Conservation (phyloP, 2,113 vertebrate genomes). For the Azemiops feae region DNA sequence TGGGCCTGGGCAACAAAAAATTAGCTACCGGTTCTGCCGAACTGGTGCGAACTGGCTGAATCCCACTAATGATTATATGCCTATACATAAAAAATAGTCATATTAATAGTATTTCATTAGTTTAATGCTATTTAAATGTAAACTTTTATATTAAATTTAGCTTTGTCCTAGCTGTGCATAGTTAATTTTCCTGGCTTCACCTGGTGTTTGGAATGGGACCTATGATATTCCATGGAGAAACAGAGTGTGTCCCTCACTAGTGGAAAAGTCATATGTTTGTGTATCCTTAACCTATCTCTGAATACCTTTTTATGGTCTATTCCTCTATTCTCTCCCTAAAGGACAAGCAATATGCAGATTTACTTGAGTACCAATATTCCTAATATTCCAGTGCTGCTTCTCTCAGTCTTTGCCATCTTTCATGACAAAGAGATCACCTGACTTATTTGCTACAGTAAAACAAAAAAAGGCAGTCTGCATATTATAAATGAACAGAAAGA, state of each 20-base stretch:
- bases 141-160: not conserved
- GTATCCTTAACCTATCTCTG: not conserved
- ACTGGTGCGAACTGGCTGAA: too few relatives aligned
- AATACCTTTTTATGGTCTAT: not conserved
- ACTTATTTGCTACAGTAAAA: not conserved
- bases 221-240: not conserved
- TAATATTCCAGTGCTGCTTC: not conserved
- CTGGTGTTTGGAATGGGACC: not conserved
- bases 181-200: not conserved
- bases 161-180: not conserved
- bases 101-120: not conserved
- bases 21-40: too few relatives aligned
- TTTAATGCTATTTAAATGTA: not conserved
- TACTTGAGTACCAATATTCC: not conserved
- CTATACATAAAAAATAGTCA: not conserved
- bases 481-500: not conserved
- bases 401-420: not conserved
- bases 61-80: too few relatives aligned
- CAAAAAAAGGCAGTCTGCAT: not conserved
- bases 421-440: not conserved
- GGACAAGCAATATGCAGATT: too few relatives aligned
- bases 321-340: not conserved
- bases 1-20: too few relatives aligned
- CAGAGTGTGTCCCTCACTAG: not conserved
- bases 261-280: not conserved